These are phyloP conservation scores for Tenthredo mesomela DNA, from an alignment of 2,888 invertebrate species.

Conservation along the genomic window DNA sequence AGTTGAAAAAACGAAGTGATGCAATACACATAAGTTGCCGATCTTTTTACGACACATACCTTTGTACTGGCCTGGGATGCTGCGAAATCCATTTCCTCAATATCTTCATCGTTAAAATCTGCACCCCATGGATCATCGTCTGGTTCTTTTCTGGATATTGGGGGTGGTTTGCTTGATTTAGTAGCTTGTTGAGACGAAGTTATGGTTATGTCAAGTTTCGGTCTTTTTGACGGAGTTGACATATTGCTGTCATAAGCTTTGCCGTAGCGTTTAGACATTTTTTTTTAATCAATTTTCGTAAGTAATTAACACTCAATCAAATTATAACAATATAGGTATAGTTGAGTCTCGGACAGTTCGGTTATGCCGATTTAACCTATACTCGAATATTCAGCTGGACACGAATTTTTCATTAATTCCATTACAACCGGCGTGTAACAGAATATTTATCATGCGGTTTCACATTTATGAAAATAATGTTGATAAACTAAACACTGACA, in stretches of 20 bases:
- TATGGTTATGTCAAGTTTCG: conserved; percentile 59
- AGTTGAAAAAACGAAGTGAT: background rate
- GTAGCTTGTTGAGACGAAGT: conserved; percentile 20
- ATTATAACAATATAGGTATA: background rate
- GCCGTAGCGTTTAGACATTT: conserved; percentile 66
- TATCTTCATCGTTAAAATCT: conserved; percentile 70
- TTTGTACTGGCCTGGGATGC: conserved; percentile 66
- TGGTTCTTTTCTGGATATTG: background rate
- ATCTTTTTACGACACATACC: background rate
- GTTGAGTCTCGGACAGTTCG: background rate
- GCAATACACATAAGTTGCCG: background rate
- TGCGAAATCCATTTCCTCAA: conserved; percentile 72
- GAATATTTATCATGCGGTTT: background rate
- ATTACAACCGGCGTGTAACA: background rate
- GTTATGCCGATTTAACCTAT: conserved; percentile 24
- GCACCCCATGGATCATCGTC: conserved; percentile 70
- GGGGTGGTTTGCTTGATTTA: background rate
- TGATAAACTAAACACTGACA: background rate
- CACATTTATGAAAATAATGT: background rate
- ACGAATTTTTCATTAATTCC: background rate
- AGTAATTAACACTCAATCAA: background rate
- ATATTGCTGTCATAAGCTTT: conserved; percentile 56
- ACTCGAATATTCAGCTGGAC: background rate
- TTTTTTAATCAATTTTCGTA: conserved; percentile 2
- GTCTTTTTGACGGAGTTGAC: conserved; percentile 61